Conservation (phyloP, 2,113 vertebrate species). For the Hylia prasina region DNA sequence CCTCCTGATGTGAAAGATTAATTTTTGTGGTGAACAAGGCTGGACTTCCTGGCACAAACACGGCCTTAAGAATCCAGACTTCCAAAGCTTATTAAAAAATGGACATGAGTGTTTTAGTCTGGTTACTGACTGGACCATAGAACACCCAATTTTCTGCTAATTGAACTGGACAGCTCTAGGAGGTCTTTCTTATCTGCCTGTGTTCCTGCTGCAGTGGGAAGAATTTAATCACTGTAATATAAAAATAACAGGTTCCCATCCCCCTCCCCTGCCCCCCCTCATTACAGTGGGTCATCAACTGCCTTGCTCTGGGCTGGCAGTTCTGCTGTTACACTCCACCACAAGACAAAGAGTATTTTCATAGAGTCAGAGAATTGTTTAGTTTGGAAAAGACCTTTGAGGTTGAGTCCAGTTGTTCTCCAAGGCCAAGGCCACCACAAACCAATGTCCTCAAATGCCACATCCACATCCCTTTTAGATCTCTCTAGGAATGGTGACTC, state of each 20-base stretch:
- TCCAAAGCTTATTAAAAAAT: neutral
- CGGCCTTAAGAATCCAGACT: neutral
- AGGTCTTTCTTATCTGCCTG: neutral
- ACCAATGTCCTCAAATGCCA: neutral
- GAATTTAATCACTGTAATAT: neutral
- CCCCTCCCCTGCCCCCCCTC: accelerated
- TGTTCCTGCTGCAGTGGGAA: neutral
- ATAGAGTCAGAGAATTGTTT: neutral
- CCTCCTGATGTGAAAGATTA: neutral
- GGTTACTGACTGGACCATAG: neutral
- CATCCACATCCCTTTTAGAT: neutral
- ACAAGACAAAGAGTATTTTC: neutral
- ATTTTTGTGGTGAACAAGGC: neutral
- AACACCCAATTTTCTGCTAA: neutral
- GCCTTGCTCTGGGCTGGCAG: neutral
- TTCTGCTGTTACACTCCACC: neutral
- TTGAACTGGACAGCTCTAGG: neutral
- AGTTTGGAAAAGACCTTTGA: neutral
- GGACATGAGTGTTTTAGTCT: neutral
- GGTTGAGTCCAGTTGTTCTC: neutral
- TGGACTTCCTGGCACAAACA: neutral
- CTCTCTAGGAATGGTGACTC: neutral
- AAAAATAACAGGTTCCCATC: neutral
- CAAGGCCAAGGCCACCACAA: neutral
- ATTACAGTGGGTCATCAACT: neutral